phyloP scores from a whole-genome alignment of 2,797 vertebrate species.

The Simalia tracyae region DNA sequence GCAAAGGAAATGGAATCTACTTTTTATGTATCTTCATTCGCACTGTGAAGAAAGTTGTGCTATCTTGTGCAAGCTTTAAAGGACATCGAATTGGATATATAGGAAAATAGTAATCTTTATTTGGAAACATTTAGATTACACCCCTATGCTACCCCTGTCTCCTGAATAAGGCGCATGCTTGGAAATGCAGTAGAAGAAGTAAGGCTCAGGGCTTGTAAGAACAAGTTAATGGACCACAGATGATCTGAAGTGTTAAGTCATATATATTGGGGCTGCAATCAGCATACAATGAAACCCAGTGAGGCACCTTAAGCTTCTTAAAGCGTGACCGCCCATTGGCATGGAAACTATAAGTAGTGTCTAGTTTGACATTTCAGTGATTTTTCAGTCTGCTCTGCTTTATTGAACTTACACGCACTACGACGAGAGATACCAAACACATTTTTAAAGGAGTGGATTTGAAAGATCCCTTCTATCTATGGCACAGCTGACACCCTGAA shows the following conservation, averaged over 20 bases:
- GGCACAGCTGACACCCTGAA: background rate
- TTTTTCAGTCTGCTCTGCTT: background rate
- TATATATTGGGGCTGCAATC: background rate
- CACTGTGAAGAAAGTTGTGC: background rate
- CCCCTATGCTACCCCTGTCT: background rate
- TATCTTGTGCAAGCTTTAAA: background rate
- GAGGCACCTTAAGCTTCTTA: background rate
- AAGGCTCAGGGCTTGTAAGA: background rate
- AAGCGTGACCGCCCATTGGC: background rate
- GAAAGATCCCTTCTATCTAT: background rate
- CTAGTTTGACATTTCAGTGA: background rate
- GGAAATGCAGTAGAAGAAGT: background rate
- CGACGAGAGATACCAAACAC: background rate
- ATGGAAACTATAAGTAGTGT: background rate
- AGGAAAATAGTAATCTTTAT: constrained; percentile 8
- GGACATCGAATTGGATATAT: background rate
- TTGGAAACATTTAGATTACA: constrained; percentile 17
- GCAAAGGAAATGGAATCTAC: constrained; percentile 2
- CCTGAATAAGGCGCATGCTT: background rate
- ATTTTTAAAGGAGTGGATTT: background rate
- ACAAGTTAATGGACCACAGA: background rate
- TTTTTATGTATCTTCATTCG: background rate
- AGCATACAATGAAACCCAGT: background rate
- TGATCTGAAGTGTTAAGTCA: background rate
- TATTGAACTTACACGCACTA: background rate